Conservation (phyloP, 2,888 invertebrate species). For the Parnassius apollo region DNA sequence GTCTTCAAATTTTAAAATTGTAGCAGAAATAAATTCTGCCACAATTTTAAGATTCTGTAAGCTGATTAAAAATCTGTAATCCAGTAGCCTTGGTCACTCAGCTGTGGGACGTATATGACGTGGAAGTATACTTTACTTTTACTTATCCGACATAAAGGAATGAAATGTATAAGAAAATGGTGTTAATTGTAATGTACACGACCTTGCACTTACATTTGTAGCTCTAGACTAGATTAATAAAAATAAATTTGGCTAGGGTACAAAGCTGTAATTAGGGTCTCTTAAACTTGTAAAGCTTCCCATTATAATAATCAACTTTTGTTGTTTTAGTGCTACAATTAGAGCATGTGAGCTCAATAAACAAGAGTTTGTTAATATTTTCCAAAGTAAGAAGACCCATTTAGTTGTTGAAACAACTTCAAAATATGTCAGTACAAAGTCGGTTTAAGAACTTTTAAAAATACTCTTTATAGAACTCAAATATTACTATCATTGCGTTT, state of each 20-base stretch:
- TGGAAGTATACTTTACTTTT: no score
- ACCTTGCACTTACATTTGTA: background rate
- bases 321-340: background rate
- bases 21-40: no score
- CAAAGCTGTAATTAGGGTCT: background rate
- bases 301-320: conserved; percentile 5
- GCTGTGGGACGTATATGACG: no score
- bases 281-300: conserved; percentile 10
- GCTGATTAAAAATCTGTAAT: no score
- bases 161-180: background rate
- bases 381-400: background rate
- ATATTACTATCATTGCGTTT: background rate
- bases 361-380: background rate
- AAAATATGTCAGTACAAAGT: no score
- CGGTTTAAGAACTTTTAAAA: background rate
- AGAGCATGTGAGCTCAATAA: conserved; percentile 6
- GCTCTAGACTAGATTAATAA: background rate
- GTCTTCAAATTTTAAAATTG: no score
- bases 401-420: background rate
- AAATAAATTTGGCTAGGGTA: background rate
- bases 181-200: background rate
- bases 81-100: no score
- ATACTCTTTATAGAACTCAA: background rate
- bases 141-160: no score
- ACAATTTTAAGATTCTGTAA: no score